Conservation (phyloP, 2,888 invertebrate genomes). For the Pycnomerus fuliginosus region DNA sequence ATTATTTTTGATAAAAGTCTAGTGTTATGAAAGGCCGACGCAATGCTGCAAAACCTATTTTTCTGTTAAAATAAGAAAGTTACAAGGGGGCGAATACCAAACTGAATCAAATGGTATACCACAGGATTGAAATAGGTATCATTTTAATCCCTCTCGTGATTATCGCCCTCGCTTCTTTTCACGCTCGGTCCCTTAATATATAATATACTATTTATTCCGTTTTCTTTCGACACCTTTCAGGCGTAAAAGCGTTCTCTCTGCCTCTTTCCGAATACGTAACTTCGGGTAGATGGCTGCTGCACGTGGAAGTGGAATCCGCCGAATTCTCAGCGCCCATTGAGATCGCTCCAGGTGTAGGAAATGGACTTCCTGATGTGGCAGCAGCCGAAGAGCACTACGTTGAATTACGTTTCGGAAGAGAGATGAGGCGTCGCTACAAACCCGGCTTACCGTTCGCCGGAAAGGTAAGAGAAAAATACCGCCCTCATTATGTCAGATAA, state of each 20-base stretch:
- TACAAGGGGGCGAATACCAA: too few species aligned
- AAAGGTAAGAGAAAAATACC: slow-evolving; percentile 53
- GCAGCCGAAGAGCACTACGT: slow-evolving; percentile 69
- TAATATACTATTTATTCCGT: too few species aligned
- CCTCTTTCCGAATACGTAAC: slow-evolving; percentile 59
- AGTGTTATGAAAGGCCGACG: too few species aligned
- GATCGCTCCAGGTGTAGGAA: slow-evolving; percentile 52
- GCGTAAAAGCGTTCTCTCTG: slow-evolving; percentile 60
- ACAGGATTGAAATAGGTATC: too few species aligned
- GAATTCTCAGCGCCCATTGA: slow-evolving; percentile 60
- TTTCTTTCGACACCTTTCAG: slow-evolving; percentile 45
- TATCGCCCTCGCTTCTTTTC: too few species aligned
- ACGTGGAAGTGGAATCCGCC: slow-evolving; percentile 57
- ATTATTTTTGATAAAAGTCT: too few species aligned
- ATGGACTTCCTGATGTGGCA: slow-evolving; percentile 58
- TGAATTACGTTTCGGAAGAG: slow-evolving; percentile 64
- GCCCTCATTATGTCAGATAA: slow-evolving; percentile 3
- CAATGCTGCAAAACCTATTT: too few species aligned
- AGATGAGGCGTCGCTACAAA: slow-evolving; percentile 65
- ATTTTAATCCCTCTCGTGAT: too few species aligned
- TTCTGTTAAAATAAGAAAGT: too few species aligned
- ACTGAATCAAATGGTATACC: too few species aligned
- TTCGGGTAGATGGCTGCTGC: slow-evolving; percentile 61
- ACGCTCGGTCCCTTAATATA: too few species aligned
- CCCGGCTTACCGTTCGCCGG: slow-evolving; percentile 68